Evolutionary conservation across 2,888 invertebrate species (phyloP), one percentile per base, ranked within the genome.

Genomic region (Dysmachus trigonus): DNA sequence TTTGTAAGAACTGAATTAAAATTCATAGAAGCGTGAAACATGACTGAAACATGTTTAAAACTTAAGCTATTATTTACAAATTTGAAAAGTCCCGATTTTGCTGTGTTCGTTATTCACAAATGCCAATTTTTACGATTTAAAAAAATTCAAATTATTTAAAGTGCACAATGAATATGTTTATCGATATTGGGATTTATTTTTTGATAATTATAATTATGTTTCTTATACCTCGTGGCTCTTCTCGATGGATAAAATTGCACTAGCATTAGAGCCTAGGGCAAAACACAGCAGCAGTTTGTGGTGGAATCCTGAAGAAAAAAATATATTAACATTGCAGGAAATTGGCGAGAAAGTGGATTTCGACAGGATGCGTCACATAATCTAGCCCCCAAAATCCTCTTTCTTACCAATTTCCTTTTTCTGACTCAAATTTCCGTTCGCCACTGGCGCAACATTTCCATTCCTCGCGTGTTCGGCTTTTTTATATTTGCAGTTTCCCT

Each of bases 261-360:
- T 94, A 4, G 96, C 95, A 90, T 97, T 97, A 8, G 94, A 94
- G 87, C 96, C 92, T 62, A 96, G 94, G 15, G 96, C 96, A 92
- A 97, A 97, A 35, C 96, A 95, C 87, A 96, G 91, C 87, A 97
- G 91, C 87, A 96, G 91, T 87, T 91, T 90, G 41, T 91, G 90
- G 87, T 90, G 90, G 4, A 91, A 71, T 30, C 90, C 92, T 92
- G 85, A 4, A 87, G 15, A 41, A 13, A 41, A n/a, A n/a, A n/a
- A n/a, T n/a, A 2, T 22, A 8, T 82, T 38, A n/a, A 13, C 6
- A 73, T 33, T 1, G 0, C 33, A 73, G 35, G 31, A 33, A 31
- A 33, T 35, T 73, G 22, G 27, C 22, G 22, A 18, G 62, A 62
- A 62, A 27, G 22, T 33, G 31, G 15, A 82, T 22, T 33, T 27